phyloP scores from a whole-genome alignment of 1,140 invertebrate species.

The Coenobita brevimanus region DNA sequence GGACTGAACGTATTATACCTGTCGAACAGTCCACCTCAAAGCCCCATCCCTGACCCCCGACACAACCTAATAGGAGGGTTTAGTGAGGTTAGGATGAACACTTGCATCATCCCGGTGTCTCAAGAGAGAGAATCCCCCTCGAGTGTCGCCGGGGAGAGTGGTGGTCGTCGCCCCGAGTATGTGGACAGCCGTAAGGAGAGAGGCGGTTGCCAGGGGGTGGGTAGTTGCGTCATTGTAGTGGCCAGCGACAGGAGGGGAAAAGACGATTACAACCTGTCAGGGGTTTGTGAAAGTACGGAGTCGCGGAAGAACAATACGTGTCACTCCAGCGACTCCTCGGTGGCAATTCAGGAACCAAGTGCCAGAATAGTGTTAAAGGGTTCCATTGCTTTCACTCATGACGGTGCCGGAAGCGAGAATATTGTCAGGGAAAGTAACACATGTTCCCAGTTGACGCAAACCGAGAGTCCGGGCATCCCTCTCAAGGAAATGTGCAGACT shows the following conservation, averaged over 20 bases:
- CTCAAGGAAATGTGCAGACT: background rate
- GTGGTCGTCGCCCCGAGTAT: background rate
- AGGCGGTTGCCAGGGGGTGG: background rate
- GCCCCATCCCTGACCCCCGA: background rate
- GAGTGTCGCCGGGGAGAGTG: background rate
- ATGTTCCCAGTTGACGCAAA: background rate
- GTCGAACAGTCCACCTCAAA: background rate
- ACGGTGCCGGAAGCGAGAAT: slow-evolving; percentile 2
- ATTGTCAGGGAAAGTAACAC: background rate
- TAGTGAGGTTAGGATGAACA: slow-evolving; percentile 2
- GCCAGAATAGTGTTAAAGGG: slow-evolving; percentile 56
- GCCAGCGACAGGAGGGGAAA: slow-evolving; percentile 32
- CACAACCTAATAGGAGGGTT: too few relatives aligned
- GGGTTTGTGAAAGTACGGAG: slow-evolving; percentile 22
- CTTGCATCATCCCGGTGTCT: slow-evolving; percentile 8
- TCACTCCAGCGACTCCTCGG: background rate
- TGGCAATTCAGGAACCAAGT: slow-evolving; percentile 37
- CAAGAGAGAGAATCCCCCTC: background rate
- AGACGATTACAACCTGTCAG: background rate
- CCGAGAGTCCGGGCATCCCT: background rate
- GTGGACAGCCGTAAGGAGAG: background rate
- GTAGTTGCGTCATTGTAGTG: slow-evolving; percentile 47
- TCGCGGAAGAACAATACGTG: background rate
- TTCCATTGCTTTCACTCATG: slow-evolving; percentile 48
- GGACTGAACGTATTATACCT: background rate